These are phyloP conservation scores for Chrysemys picta DNA, from an alignment of 2,113 vertebrate species.

Conservation along the genomic window DNA sequence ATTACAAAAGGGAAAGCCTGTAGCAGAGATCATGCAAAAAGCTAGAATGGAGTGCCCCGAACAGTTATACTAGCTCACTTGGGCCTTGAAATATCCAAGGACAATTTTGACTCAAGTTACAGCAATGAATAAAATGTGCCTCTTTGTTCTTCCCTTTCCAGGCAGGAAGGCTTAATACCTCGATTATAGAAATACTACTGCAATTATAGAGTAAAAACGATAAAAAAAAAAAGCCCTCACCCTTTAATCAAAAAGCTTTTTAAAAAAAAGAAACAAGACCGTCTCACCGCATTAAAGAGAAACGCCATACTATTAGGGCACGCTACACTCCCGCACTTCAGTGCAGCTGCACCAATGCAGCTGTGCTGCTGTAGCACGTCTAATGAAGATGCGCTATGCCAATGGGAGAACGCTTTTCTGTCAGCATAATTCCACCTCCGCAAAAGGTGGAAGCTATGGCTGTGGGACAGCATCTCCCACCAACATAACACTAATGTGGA, in stretches of 20 bases:
- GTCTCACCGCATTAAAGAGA: not conserved
- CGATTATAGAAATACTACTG: not conserved
- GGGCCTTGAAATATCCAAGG: not conserved
- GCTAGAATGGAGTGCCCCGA: not conserved
- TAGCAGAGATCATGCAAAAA: not conserved
- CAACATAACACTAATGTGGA: too few relatives aligned
- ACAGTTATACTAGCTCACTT: conserved; percentile 3
- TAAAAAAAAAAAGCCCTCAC: not conserved
- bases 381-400: too few relatives aligned
- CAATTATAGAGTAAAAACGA: not conserved
- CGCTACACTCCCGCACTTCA: too few relatives aligned
- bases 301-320: not conserved
- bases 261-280: not conserved
- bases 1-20: conserved; percentile 24
- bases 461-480: too few relatives aligned
- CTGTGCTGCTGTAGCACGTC: too few relatives aligned
- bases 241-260: not conserved
- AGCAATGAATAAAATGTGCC: not conserved
- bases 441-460: too few relatives aligned
- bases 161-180: not conserved
- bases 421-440: too few relatives aligned
- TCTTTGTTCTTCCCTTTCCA: not conserved
- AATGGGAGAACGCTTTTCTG: too few relatives aligned
- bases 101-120: not conserved
- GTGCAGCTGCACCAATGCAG: too few relatives aligned